Evolutionary conservation across 2,797 vertebrate species (phyloP).

Genomic region (Limnodromus scolopaceus): DNA sequence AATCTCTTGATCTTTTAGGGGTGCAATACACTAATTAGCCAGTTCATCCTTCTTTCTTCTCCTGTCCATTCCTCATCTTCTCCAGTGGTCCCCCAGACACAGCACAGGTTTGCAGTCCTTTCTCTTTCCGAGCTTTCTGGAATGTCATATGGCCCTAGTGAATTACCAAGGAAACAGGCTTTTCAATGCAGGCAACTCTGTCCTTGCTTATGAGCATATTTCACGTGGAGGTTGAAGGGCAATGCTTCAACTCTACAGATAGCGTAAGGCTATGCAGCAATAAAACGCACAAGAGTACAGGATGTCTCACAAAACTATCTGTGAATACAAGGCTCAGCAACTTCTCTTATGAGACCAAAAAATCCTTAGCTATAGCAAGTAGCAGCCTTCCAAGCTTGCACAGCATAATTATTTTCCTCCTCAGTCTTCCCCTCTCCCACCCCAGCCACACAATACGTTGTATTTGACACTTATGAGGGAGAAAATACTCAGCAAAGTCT

Average conservation of each 20-base stretch:
- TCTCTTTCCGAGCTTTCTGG: background rate
- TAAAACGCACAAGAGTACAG: background rate
- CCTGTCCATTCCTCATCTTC: background rate
- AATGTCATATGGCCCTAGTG: background rate
- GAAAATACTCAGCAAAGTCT: background rate
- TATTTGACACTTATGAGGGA: background rate
- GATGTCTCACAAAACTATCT: background rate
- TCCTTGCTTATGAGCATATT: background rate
- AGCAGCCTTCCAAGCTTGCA: background rate
- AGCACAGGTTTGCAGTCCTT: background rate
- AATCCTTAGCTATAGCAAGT: background rate
- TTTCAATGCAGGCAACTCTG: background rate
- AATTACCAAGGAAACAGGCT: background rate
- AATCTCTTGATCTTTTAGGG: background rate
- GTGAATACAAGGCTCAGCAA: background rate
- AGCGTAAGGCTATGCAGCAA: background rate
- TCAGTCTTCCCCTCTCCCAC: background rate
- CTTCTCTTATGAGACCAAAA: background rate
- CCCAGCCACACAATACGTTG: background rate
- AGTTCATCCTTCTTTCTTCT: background rate
- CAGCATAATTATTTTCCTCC: background rate
- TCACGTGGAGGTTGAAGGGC: background rate
- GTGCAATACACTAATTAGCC: background rate
- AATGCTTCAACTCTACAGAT: background rate
- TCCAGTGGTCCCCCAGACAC: accelerated